Evolutionary conservation across 2,888 invertebrate species (phyloP).

Genomic region (Sipha maydis): DNA sequence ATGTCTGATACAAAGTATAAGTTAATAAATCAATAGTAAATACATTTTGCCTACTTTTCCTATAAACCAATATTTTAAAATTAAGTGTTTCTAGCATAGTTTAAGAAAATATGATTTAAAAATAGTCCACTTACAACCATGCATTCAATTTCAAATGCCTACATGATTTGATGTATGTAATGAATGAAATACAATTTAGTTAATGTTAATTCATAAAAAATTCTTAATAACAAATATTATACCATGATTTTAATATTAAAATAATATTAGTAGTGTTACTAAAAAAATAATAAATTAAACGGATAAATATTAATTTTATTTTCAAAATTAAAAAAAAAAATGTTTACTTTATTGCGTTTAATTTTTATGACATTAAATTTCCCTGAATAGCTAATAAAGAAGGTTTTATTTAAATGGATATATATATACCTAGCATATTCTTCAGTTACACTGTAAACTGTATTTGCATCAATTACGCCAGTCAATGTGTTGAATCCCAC

Average conservation of each 20-base stretch:
- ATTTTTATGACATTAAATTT: background rate
- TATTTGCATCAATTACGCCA: constrained; percentile 87
- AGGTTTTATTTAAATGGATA: background rate
- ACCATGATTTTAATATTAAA: too few species aligned
- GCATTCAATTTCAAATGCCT: too few species aligned
- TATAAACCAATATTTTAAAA: background rate
- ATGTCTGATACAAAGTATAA: constrained; percentile 70
- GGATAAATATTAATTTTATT: background rate
- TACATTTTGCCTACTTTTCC: background rate
- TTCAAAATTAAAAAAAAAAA: background rate
- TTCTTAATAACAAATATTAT: background rate
- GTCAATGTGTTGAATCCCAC: constrained; percentile 88
- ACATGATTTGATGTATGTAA: too few species aligned
- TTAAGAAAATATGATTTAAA: background rate
- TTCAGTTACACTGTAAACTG: constrained; percentile 88
- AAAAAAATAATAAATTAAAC: background rate
- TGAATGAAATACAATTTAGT: background rate
- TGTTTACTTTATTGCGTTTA: background rate
- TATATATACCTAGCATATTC: constrained; percentile 74
- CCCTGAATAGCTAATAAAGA: background rate
- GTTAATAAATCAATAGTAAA: background rate
- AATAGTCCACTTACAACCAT: background rate
- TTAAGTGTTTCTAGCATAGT: background rate
- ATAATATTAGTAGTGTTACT: too few species aligned
- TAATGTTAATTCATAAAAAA: background rate